A percentile compares a stretch with the other conserved stretches of the same genome.
phyloP scores from a whole-genome alignment of 1,140 invertebrate genomes.

The Marisa cornuarietis region DNA sequence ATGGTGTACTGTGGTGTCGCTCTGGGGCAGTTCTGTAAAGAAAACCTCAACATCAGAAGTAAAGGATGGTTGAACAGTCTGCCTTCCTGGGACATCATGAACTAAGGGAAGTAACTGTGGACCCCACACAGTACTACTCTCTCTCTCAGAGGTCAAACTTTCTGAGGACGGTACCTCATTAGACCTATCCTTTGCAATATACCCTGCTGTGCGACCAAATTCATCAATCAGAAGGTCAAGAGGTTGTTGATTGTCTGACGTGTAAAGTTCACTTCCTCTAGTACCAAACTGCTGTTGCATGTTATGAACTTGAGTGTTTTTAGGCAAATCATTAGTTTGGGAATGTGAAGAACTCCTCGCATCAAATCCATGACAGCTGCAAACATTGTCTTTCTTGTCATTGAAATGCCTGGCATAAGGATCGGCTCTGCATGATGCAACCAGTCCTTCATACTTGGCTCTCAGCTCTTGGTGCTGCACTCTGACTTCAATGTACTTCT shows the following conservation, averaged over 20 bases:
- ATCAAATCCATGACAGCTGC: background rate
- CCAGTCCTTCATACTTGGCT: background rate
- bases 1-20: background rate
- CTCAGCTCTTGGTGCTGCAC: constrained; percentile 20
- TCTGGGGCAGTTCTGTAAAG: background rate
- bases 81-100: background rate
- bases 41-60: background rate
- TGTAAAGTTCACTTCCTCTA: background rate
- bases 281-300: background rate
- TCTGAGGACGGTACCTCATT: background rate
- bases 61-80: background rate
- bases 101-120: constrained; percentile 6
- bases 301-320: background rate
- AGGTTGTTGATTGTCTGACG: background rate
- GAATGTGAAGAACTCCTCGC: too few species aligned
- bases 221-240: background rate
- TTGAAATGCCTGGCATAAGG: background rate
- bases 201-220: constrained; percentile 5
- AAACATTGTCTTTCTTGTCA: background rate
- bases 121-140: background rate
- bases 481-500: constrained; percentile 29
- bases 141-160: background rate
- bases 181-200: background rate
- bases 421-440: background rate
- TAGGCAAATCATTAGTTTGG: too few species aligned